Percentiles rank a stretch among this genome's conserved stretches.
Conservation (phyloP, 2,888 invertebrate species). For the Shargacucullia verbasci region DNA sequence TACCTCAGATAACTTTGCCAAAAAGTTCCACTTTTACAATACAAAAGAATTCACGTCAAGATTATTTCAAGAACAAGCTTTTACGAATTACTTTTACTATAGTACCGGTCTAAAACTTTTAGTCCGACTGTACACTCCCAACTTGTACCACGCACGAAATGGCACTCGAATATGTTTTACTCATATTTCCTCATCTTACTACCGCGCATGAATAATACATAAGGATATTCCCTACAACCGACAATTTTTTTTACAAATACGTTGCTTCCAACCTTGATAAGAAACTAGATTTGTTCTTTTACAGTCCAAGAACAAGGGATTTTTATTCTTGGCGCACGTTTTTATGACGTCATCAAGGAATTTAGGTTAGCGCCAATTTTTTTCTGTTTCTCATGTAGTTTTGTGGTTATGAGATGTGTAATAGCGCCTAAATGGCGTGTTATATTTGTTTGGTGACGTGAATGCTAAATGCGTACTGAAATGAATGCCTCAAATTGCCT, state of each 20-base stretch:
- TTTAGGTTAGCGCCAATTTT: constrained; percentile 6
- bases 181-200: constrained; percentile 68
- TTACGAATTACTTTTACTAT: too few species aligned
- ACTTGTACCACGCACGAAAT: constrained; percentile 62
- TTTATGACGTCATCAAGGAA: constrained; percentile 13
- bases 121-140: constrained; percentile 43
- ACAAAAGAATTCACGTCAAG: too few species aligned
- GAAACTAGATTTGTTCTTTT: constrained; percentile 57
- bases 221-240: constrained; percentile 56
- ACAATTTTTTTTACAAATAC: constrained; percentile 66
- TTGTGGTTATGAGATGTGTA: constrained; percentile 29
- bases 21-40: too few species aligned
- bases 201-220: constrained; percentile 74
- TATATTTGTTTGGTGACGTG: constrained; percentile 23
- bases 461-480: constrained; percentile 15
- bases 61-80: too few species aligned
- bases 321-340: constrained; percentile 22
- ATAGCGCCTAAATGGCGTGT: constrained; percentile 30
- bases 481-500: not conserved
- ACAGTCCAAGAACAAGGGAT: constrained; percentile 23
- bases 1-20: too few species aligned
- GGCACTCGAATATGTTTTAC: constrained; percentile 64
- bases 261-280: constrained; percentile 62
- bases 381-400: constrained; percentile 21
- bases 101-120: constrained; percentile 13